A percentile compares a stretch with the other conserved stretches of the same genome.
phyloP scores from a whole-genome alignment of 2,797 vertebrate species.

The Nannoperca australis region DNA sequence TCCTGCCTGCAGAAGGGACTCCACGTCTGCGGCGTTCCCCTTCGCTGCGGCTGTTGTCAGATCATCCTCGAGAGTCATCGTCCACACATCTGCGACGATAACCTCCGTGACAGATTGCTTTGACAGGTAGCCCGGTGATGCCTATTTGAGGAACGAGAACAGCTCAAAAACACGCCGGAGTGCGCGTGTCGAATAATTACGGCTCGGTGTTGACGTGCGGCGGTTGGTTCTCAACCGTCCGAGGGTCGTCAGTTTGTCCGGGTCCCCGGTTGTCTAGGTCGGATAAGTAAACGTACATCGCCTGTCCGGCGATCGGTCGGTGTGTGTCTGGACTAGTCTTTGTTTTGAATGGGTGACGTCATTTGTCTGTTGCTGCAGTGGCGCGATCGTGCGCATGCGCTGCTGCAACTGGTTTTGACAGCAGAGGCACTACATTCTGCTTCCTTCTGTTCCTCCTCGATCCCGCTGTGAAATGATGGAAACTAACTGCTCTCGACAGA shows the following conservation, averaged over 20 bases:
- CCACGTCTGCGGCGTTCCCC: constrained; percentile 67
- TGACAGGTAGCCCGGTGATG: constrained; percentile 70
- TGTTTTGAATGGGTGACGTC: constrained; percentile 72
- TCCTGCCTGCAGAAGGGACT: constrained; percentile 67
- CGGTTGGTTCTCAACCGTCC: neutral
- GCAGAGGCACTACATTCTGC: neutral
- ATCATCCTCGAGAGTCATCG: constrained; percentile 72
- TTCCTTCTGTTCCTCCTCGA: neutral
- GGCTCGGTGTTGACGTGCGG: neutral
- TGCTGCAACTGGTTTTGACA: constrained; percentile 4
- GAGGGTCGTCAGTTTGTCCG: neutral
- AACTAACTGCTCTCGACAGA: neutral
- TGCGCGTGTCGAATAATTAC: neutral
- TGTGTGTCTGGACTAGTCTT: constrained; percentile 79
- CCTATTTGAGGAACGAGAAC: constrained; percentile 18
- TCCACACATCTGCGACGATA: constrained; percentile 11
- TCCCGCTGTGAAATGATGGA: neutral
- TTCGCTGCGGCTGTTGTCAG: constrained; percentile 80
- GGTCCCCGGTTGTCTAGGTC: neutral
- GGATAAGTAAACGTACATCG: constrained; percentile 9
- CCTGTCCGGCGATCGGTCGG: constrained; percentile 19
- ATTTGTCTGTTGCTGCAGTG: constrained; percentile 56
- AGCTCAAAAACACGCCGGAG: neutral
- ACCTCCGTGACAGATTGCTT: constrained; percentile 5
- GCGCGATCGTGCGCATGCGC: constrained; percentile 73